A percentile compares a stretch with the other conserved stretches of the same genome.
Evolutionary conservation across 2,113 vertebrate genomes (phyloP).

Genomic region (Bothrops jararaca): DNA sequence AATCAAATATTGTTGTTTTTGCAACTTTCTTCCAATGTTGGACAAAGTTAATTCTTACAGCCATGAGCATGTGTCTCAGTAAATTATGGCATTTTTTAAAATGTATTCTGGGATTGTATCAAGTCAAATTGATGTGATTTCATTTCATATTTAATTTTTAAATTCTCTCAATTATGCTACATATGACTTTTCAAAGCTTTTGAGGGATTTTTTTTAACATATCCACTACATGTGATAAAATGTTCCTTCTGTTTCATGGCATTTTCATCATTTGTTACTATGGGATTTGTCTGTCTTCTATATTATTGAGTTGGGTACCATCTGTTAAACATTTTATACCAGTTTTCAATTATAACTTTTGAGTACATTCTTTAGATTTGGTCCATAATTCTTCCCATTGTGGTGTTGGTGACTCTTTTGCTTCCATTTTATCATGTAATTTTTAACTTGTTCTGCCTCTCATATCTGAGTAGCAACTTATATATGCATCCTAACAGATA

Average conservation of each 20-base stretch:
- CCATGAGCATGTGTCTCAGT: neutral
- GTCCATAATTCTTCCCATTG: neutral
- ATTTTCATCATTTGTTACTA: neutral
- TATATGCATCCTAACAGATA: neutral
- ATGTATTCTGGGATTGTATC: neutral
- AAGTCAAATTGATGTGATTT: neutral
- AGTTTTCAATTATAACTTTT: neutral
- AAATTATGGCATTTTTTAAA: neutral
- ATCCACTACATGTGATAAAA: neutral
- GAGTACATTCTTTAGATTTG: neutral
- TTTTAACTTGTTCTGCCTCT: neutral
- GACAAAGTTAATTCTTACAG: neutral
- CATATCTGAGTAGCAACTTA: neutral
- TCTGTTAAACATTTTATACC: neutral
- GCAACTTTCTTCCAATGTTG: neutral
- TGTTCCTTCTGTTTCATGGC: neutral
- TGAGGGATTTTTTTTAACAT: neutral
- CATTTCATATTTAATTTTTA: neutral
- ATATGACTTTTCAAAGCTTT: neutral
- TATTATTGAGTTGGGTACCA: neutral
- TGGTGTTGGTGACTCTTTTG: neutral
- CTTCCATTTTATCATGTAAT: neutral
- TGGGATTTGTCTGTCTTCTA: neutral
- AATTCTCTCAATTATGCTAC: neutral
- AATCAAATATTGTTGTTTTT: neutral